Conservation (phyloP, 2,797 vertebrate genomes). For the Spinus olivaceus region DNA sequence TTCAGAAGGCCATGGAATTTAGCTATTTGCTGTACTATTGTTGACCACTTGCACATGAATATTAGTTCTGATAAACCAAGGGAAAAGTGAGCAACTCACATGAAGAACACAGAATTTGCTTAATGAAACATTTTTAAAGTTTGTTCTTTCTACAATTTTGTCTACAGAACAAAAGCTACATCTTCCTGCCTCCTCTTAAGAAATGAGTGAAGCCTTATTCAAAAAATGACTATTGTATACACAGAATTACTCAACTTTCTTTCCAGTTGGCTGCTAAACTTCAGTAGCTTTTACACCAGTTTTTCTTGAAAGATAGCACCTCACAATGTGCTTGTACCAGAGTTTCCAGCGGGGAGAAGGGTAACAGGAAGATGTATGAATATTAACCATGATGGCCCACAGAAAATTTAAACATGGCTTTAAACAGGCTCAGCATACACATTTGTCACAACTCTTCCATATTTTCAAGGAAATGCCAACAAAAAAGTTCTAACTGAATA, state of each 20-base stretch:
- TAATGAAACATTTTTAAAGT: not conserved
- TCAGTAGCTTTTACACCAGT: not conserved
- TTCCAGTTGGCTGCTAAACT: not conserved
- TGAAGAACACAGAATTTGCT: not conserved
- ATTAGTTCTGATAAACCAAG: not conserved
- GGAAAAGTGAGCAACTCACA: not conserved
- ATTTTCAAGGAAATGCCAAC: not conserved
- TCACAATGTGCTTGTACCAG: not conserved
- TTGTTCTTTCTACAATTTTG: not conserved
- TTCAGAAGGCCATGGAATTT: conserved; percentile 59
- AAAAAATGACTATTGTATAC: not conserved
- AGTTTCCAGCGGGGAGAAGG: not conserved
- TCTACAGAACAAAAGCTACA: not conserved
- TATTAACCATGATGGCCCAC: not conserved
- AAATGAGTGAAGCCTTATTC: not conserved
- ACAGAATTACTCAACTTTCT: not conserved
- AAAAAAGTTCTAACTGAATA: not conserved
- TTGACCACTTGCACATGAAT: conserved; percentile 3
- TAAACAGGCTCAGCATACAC: not conserved
- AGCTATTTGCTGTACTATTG: not conserved
- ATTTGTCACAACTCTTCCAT: not conserved
- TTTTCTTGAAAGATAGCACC: not conserved
- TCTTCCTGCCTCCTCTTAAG: not conserved
- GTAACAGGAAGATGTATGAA: not conserved
- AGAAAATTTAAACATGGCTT: not conserved